Percentiles rank a stretch among this genome's conserved stretches.
Conservation (phyloP, 2,888 invertebrate species). For the Cantharis lateralis region DNA sequence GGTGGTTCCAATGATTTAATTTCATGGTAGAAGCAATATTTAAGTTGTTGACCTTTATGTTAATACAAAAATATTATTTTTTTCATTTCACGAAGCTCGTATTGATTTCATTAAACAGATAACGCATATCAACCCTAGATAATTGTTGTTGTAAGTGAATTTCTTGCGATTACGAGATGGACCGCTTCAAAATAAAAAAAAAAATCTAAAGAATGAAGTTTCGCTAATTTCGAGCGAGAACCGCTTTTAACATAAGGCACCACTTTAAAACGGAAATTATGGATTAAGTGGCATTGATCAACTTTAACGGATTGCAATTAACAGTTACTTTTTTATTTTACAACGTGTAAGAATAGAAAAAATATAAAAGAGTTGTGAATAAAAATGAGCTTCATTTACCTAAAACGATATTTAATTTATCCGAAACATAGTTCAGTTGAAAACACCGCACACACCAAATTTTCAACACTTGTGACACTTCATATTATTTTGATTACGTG, state of each 20-base stretch:
- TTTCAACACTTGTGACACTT: constrained; percentile 36
- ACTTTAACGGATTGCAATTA: constrained; percentile 43
- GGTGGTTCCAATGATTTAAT: neutral
- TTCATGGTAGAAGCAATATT: neutral
- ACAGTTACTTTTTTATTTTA: constrained; percentile 42
- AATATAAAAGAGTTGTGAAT: constrained; percentile 1
- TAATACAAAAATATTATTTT: neutral
- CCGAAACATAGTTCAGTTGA: constrained; percentile 33
- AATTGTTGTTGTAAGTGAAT: neutral
- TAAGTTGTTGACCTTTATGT: neutral
- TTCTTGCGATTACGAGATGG: neutral
- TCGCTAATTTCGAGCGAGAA: neutral
- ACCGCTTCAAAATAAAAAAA: neutral
- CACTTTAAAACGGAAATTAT: neutral
- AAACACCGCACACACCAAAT: constrained; percentile 31
- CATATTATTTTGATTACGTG: constrained; percentile 37
- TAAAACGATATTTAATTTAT: constrained; percentile 32
- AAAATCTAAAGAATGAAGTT: neutral
- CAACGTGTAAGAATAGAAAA: constrained; percentile 39
- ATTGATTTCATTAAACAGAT: neutral
- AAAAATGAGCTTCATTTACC: constrained; percentile 10
- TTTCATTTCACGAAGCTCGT: neutral
- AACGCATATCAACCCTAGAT: neutral
- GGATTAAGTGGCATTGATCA: constrained; percentile 23
- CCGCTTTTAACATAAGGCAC: neutral